phyloP scores from a whole-genome alignment of 2,797 vertebrate genomes.

The Anolis apletophallus region DNA sequence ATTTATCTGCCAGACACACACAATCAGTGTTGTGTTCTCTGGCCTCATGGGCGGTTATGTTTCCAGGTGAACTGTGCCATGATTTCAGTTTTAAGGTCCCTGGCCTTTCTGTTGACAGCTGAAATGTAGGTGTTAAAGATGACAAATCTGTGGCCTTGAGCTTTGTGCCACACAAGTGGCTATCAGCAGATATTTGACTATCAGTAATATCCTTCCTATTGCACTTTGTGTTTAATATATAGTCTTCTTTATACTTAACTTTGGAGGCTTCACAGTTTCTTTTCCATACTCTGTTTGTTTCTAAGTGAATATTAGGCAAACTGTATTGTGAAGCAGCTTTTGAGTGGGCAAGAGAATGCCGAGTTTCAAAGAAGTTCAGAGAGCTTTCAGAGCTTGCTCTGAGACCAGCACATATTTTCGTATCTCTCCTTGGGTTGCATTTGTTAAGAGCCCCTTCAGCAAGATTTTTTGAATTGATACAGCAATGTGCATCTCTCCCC shows the following conservation, averaged over 20 bases:
- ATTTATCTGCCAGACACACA: slow-evolving; percentile 40
- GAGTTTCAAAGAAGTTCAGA: slow-evolving; percentile 52
- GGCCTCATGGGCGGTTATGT: slow-evolving; percentile 52
- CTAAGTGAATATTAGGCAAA: slow-evolving; percentile 69
- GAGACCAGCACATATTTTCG: slow-evolving; percentile 43
- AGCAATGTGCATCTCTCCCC: not conserved
- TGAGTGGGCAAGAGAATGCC: slow-evolving; percentile 36
- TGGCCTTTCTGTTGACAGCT: slow-evolving; percentile 27
- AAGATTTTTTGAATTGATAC: not conserved
- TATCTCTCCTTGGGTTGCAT: slow-evolving; percentile 2
- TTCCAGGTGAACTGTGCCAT: slow-evolving; percentile 71
- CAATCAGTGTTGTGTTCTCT: slow-evolving; percentile 31
- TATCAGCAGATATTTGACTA: slow-evolving; percentile 13
- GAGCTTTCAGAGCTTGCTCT: slow-evolving; percentile 73
- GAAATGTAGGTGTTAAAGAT: slow-evolving; percentile 37
- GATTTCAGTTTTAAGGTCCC: slow-evolving; percentile 51
- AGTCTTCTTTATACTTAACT: slow-evolving; percentile 36
- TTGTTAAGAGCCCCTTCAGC: slow-evolving; percentile 4
- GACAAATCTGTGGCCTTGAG: slow-evolving; percentile 29
- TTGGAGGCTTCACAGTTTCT: slow-evolving; percentile 30
- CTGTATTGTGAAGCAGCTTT: slow-evolving; percentile 62
- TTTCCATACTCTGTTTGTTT: slow-evolving; percentile 43
- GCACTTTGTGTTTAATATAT: slow-evolving; percentile 50
- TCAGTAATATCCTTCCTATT: slow-evolving; percentile 46
- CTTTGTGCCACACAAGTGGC: slow-evolving; percentile 35